Conservation (phyloP, 92 coral and sea anemone genomes). For the Anthopleura xanthogrammica region DNA sequence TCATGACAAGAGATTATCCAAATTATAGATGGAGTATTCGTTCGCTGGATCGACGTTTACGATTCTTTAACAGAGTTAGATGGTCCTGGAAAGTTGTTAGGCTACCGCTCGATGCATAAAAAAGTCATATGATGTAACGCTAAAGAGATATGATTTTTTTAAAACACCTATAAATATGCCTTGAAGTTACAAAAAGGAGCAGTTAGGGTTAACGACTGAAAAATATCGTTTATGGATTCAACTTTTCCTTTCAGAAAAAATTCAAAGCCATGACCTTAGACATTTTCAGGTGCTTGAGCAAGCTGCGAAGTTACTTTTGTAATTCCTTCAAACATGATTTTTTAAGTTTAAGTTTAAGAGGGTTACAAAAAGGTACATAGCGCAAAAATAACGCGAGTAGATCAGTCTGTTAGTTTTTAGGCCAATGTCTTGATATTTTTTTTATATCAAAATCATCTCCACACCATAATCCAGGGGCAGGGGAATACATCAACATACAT, state of each 20-base stretch:
- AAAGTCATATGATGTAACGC: no score
- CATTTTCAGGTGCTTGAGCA: not conserved
- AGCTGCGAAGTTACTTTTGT: not conserved
- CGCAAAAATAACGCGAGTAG: not conserved
- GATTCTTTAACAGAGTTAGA: conserved; percentile 37
- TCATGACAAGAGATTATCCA: conserved; percentile 32
- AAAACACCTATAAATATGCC: not conserved
- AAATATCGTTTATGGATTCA: no score
- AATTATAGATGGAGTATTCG: conserved; percentile 41
- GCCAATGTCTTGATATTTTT: no score
- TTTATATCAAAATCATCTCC: no score
- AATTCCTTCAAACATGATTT: not conserved
- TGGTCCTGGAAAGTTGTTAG: conserved; percentile 39
- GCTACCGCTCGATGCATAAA: conserved; percentile 38
- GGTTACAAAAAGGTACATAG: not conserved
- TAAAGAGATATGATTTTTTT: not conserved
- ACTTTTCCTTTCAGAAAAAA: not conserved
- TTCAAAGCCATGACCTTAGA: not conserved
- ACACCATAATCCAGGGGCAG: no score
- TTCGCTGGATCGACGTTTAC: conserved; percentile 34
- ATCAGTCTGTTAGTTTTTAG: no score
- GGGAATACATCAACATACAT: no score
- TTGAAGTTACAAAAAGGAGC: not conserved
- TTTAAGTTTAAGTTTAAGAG: not conserved
- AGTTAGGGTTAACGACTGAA: not conserved